A percentile compares a stretch with the other conserved stretches of the same genome.
Evolutionary conservation across 2,888 invertebrate genomes (phyloP).

Genomic region (Trypoxylon attenuatum): DNA sequence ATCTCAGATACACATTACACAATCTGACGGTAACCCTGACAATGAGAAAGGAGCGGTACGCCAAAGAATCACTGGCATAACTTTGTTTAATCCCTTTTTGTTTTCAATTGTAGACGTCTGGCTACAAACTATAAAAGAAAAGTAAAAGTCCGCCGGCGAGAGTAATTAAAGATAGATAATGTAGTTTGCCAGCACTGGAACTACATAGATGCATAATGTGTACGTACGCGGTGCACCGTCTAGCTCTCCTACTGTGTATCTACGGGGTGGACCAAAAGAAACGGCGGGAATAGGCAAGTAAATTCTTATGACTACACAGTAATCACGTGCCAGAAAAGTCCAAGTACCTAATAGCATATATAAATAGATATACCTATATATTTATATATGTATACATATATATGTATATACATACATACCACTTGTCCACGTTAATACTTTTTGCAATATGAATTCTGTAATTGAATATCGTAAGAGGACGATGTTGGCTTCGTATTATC

Average conservation of each 20-base stretch:
- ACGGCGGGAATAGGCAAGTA: neutral
- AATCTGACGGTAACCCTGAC: too few species aligned
- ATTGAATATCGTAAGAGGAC: neutral
- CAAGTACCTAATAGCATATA: neutral
- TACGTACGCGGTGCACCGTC: constrained; percentile 5
- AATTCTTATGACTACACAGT: neutral
- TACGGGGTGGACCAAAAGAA: constrained; percentile 4
- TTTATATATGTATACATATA: constrained; percentile 6
- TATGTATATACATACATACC: constrained; percentile 12
- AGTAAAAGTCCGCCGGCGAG: constrained; percentile 11
- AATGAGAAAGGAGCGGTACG: too few species aligned
- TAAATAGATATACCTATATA: constrained; percentile 5
- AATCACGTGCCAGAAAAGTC: neutral
- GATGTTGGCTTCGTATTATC: constrained; percentile 4
- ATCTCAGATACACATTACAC: too few species aligned
- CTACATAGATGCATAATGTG: constrained; percentile 3
- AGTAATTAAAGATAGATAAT: constrained; percentile 12
- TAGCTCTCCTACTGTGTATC: neutral
- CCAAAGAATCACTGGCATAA: neutral
- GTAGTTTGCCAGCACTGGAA: constrained; percentile 10
- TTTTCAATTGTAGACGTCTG: neutral
- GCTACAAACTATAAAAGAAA: constrained; percentile 1
- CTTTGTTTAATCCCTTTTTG: neutral
- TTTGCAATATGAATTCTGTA: neutral
- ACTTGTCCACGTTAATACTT: neutral